Conservation (phyloP, 2,113 vertebrate genomes). For the Menidia beryllina region DNA sequence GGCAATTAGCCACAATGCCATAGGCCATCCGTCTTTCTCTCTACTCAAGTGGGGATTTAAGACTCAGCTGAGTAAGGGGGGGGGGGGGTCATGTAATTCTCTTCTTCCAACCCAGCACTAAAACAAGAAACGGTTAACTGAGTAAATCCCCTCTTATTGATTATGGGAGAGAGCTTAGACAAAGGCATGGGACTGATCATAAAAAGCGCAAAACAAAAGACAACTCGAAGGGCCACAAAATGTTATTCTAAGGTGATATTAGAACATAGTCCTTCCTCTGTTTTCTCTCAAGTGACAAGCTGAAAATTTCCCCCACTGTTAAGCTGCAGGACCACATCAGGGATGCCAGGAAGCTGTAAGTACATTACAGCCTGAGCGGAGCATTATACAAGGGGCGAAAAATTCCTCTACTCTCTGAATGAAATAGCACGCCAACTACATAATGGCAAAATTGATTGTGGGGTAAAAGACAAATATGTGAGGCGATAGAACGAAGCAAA, state of each 20-base stretch:
- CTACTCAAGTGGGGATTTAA: constrained; percentile 72
- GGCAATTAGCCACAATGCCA: constrained; percentile 81
- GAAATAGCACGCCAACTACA: constrained; percentile 3
- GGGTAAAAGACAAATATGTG: not conserved
- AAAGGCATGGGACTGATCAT: not conserved
- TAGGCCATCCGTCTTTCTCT: constrained; percentile 77
- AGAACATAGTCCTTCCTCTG: constrained; percentile 36
- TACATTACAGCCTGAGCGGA: constrained; percentile 43
- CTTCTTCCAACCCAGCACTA: constrained; percentile 22
- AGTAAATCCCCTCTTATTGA: constrained; percentile 36
- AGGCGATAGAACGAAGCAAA: not conserved
- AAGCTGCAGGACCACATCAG: constrained; percentile 58
- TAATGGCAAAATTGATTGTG: not conserved
- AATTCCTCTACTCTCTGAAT: constrained; percentile 13
- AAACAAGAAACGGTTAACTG: constrained; percentile 39
- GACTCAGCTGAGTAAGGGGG: constrained; percentile 57
- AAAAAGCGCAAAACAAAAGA: constrained; percentile 4
- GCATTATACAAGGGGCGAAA: constrained; percentile 17
- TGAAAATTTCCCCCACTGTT: constrained; percentile 38
- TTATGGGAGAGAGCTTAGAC: not conserved
- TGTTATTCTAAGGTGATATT: constrained; percentile 44
- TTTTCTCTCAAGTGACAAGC: constrained; percentile 44
- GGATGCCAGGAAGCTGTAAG: constrained; percentile 29
- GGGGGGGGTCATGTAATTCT: constrained; percentile 44
- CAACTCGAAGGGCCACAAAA: constrained; percentile 1